These are phyloP conservation scores for Astyanax mexicanus DNA, from an alignment of 2,797 vertebrate species.

Conservation along the genomic window DNA sequence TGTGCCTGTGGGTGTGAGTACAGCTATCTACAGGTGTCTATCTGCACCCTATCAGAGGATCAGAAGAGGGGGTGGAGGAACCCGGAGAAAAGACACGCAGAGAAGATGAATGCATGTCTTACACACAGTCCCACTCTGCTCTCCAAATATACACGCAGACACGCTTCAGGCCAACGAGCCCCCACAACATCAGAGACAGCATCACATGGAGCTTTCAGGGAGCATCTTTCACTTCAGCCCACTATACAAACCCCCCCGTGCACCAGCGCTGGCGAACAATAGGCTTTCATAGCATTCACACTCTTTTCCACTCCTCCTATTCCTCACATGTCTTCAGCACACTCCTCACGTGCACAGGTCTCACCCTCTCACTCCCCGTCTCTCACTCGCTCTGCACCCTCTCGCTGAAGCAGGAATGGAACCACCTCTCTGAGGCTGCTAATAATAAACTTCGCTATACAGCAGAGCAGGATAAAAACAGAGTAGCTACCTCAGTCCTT, in stretches of 20 bases:
- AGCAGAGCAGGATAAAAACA: conserved; percentile 28
- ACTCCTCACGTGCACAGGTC: conserved; percentile 23
- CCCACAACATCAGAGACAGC: conserved; percentile 39
- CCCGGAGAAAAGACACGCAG: neutral
- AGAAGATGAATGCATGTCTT: conserved; percentile 39
- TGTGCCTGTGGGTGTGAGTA: conserved; percentile 34
- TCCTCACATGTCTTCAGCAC: conserved; percentile 31
- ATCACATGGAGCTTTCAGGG: conserved; percentile 38
- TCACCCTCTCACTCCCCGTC: neutral
- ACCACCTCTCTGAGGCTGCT: conserved; percentile 44
- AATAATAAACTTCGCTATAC: conserved; percentile 43
- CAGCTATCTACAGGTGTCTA: conserved; percentile 10
- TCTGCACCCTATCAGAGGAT: conserved; percentile 28
- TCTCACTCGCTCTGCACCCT: neutral
- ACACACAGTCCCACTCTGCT: conserved; percentile 18
- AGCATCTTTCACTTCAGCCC: conserved; percentile 43
- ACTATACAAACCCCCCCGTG: conserved; percentile 4
- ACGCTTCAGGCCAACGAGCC: conserved; percentile 50
- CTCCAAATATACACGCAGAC: conserved; percentile 48
- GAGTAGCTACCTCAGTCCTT: neutral
- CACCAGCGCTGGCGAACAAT: conserved; percentile 8
- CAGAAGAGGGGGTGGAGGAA: conserved; percentile 22
- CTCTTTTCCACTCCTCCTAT: neutral
- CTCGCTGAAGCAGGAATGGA: neutral
- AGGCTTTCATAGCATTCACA: conserved; percentile 4